Base-by-base conservation (phyloP, 2,797 vertebrate species). In the Muraenolepis orangiensis region DNA sequence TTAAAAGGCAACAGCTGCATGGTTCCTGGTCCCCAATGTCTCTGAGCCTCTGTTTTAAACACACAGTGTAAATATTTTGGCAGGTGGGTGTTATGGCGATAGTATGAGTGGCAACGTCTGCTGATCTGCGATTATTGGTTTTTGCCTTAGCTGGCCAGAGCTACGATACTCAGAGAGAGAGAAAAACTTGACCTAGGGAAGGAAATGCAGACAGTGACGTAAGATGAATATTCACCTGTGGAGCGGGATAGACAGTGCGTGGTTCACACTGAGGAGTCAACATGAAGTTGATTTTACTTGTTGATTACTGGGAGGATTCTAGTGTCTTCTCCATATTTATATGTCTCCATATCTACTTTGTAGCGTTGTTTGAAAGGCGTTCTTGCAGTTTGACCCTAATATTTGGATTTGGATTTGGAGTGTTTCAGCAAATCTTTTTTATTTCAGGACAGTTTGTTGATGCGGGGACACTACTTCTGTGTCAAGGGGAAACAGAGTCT, bases 21-120 rank as follows among this genome's bases (percentile, higher is more conserved):
- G 77, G 76, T 42, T 76, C 34, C 74, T 74, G 74, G 42, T 81
- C 78, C 77, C 42, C 72, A 30, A 69, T 83, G 70, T 74, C 68
- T 78, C 57, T 80, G 76, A 85, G 77, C 81, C 71, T 82, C 86
- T 70, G 75, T 77, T 69, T 76, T 85, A 78, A 89, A 88, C 78
- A 84, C 85, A 87, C 42, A 46, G 80, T 80, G 83, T 86, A 87
- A 88, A 92, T 87, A 90, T 91, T 90, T 90, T 90, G 90, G 83
- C 90, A 90, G 87, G 83, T 82, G 84, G 79, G 42, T 77, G 87
- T 87, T 88, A 74, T 82, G 82, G 83, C 84, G 89, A 90, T 88
- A 88, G 90, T 90, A 88, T 18, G 73, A 89, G 85, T 83, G 75
- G 81, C 76, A 81, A 82, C 78, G 30, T 71, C 3, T n/a, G 78